Base-by-base conservation (phyloP, 2,888 invertebrate genomes). In the Xestia sexstrigata region DNA sequence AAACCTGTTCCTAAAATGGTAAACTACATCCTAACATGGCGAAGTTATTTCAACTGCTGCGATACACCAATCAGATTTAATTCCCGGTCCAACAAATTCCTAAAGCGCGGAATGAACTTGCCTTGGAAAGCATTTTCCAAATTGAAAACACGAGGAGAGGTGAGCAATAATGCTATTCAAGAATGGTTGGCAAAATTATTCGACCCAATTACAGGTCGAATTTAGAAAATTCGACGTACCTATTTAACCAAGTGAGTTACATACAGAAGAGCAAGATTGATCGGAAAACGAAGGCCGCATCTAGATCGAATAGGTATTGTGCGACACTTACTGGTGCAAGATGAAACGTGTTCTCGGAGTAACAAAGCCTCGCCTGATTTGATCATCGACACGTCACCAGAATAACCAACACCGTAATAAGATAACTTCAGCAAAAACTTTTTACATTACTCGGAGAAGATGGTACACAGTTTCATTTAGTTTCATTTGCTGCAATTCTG, bases 401-500 rank as follows among this genome's bases (percentile, higher is more conserved):
- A 52, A 58, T 62, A 73, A 78, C 74, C 62, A 70, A 66, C 49
- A 39, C 45, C 8, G 30, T 76, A 79, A 70, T 75, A 67, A 75
- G 79, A 70, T 66, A 67, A 76, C 45, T 71, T 66, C 35, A 45
- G 39, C 30, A 52, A 66, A 55, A 69, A 75, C 47, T 73, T 73
- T 70, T 68, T 35, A 73, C 47, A 63, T 75, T 73, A 67, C 55
- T 63, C 15, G 45, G 9, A 66, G 47, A 63, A 70, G 30, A 63
- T 60, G 52, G 26, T 60, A 73, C 20, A 42, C 74, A 74, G 55
- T 67, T 70, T 63, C 30, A 84, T 74, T n/a, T n/a, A n/a, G n/a
- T n/a, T n/a, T 76, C 79, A 76, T 75, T 72, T 81, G 78, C 76
- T 81, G 77, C 78, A 85, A 81, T 75, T 63, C 60, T 52, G 62